Percentiles rank a stretch among this genome's conserved stretches.
Conservation (phyloP, 1,140 invertebrate genomes). For the Ostrea denselamellosa region DNA sequence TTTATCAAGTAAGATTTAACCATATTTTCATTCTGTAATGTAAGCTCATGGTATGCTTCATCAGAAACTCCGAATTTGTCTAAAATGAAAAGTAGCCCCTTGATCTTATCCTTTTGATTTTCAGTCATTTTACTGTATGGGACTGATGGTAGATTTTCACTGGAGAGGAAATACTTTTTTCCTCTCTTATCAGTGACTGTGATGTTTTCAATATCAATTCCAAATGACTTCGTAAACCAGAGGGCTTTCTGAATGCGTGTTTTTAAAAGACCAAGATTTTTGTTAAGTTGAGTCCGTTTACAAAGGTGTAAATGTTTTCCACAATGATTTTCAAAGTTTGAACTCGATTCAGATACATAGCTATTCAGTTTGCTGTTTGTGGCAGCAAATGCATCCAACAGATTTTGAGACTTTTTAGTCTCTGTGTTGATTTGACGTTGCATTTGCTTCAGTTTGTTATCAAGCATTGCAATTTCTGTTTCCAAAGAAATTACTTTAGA, state of each 20-base stretch:
- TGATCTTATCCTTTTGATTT: not conserved
- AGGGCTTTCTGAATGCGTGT: not conserved
- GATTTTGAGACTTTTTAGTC: no score
- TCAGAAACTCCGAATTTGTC: not conserved
- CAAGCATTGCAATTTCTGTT: not conserved
- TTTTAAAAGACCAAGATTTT: not conserved
- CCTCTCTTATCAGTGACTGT: not conserved
- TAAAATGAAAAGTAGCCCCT: not conserved
- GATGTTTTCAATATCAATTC: not conserved
- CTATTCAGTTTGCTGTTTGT: not conserved
- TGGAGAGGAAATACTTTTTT: not conserved
- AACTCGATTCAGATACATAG: not conserved
- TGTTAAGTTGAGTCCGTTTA: no score
- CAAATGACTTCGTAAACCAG: not conserved
- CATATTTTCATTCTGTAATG: not conserved
- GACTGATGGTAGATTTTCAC: not conserved
- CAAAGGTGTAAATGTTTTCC: no score
- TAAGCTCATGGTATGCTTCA: not conserved
- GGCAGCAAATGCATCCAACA: no score
- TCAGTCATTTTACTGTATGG: not conserved
- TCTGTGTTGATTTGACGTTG: no score
- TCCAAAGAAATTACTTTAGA: no score
- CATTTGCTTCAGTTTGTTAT: not conserved
- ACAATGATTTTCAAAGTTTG: not conserved
- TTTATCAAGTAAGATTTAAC: not conserved